Evolutionary conservation across 2,797 vertebrate genomes (phyloP), one percentile per base, ranked within the genome.

Genomic region (Paramormyrops hopkinsi): DNA sequence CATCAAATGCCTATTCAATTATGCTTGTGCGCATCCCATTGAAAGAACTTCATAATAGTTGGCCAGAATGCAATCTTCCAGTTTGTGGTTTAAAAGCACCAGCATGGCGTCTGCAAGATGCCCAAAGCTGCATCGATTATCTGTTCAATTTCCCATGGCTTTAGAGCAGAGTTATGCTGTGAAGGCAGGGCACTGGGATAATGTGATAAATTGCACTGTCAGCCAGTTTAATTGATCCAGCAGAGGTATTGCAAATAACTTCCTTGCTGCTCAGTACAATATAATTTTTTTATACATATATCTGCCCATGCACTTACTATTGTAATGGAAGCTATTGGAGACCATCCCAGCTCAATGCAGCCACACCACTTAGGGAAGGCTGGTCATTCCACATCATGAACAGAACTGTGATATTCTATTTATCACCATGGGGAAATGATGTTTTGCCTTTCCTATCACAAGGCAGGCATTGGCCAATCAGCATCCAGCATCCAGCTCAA

Each of bases 141-240:
- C 85, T 56, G 29, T 87, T 87, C 85, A 56, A 29, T 54, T 56
- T 87, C 85, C 85, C 17, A 22, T 84, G 82, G 46, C 46, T 84
- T 25, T 84, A 50, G 37, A 84, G 41, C 44, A 44, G n/a, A 51
- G 82, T 48, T 51, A 37, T 29, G 25, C 12, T 56, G 25, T 41
- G 29, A 41, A 86, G 82, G 82, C 46, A 84, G 82, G 46, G 82
- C 82, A 48, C 44, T 48, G 82, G 41, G 41, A 84, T 84, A 84
- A 84, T 84, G 85, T 87, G 86, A 88, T 65, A 88, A 56, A 88
- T 88, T 88, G 54, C 86, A 59, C 50, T 53, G 51, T 54, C 85
- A 22, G 50, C 85, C 53, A 37, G 25, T 19, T 62, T 46, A 65
- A 65, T 65, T 88, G 86, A 88, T 88, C 86, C 86, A 88, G n/a